Conservation (phyloP, 2,113 vertebrate genomes). For the Redunca redunca region DNA sequence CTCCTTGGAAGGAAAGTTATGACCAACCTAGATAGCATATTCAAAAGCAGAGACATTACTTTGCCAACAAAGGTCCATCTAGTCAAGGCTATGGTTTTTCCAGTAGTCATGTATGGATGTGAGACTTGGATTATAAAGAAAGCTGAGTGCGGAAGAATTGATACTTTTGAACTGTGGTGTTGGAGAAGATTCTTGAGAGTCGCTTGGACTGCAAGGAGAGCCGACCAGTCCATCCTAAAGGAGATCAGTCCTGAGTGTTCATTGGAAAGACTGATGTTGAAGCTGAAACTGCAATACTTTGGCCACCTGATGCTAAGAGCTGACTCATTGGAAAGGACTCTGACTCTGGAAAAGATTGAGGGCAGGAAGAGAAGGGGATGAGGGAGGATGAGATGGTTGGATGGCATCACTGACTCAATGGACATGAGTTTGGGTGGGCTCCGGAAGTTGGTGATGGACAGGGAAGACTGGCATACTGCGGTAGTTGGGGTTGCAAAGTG, state of each 20-base stretch:
- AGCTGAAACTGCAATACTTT: background rate
- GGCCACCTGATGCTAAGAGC: accelerated
- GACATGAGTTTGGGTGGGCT: background rate
- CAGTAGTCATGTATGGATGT: background rate
- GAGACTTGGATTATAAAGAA: background rate
- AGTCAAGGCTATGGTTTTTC: background rate
- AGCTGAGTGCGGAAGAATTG: accelerated
- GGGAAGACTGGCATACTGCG: accelerated
- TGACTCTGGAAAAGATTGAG: accelerated
- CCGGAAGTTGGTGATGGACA: background rate
- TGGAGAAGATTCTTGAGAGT: background rate
- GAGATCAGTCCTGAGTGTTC: background rate
- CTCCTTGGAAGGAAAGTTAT: background rate
- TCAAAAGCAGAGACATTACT: background rate
- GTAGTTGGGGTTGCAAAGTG: background rate
- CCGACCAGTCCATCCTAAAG: background rate
- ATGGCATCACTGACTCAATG: background rate
- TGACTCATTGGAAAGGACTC: background rate
- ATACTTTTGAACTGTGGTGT: background rate
- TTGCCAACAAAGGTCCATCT: accelerated
- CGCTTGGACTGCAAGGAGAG: background rate
- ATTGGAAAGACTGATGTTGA: background rate
- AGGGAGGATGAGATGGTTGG: background rate
- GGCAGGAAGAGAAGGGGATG: background rate
- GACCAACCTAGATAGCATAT: background rate